phyloP scores from a whole-genome alignment of 2,797 vertebrate genomes.

The Pampus argenteus region DNA sequence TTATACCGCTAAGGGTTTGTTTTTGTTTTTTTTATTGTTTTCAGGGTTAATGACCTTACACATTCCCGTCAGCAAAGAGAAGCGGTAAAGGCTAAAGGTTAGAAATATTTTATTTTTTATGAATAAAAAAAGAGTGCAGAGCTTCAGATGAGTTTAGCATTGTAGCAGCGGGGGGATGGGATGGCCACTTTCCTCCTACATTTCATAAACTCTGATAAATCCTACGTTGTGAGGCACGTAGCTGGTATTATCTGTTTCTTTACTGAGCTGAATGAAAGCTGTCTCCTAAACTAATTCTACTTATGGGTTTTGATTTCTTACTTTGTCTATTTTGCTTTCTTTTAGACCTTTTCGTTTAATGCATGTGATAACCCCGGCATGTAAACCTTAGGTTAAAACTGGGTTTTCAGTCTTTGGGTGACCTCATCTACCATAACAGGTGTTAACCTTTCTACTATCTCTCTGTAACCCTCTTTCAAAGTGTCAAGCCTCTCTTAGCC shows the following conservation, averaged over 20 bases:
- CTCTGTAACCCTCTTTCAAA: not conserved
- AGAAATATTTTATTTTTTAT: slow-evolving; percentile 22
- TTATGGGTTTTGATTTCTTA: too few species aligned
- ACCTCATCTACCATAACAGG: slow-evolving; percentile 17
- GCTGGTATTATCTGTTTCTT: too few species aligned
- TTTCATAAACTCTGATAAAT: slow-evolving; percentile 4
- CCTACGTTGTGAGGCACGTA: not conserved
- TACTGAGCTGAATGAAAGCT: too few species aligned
- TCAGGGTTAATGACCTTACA: slow-evolving; percentile 33
- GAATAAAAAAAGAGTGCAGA: slow-evolving; percentile 4
- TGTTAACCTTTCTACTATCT: slow-evolving; percentile 28
- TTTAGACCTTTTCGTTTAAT: not conserved
- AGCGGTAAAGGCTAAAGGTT: not conserved
- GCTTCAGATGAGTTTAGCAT: slow-evolving; percentile 8
- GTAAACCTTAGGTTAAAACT: not conserved
- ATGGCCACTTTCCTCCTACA: slow-evolving; percentile 14
- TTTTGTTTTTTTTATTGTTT: slow-evolving; percentile 13
- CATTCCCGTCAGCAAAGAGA: not conserved
- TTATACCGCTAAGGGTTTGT: not conserved
- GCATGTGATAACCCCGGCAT: not conserved
- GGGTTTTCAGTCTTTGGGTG: not conserved
- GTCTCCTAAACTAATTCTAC: too few species aligned
- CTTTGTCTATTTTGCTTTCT: too few species aligned
- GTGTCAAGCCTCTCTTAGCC: slow-evolving; percentile 16
- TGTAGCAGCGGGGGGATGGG: not conserved